These are phyloP conservation scores for Chaunax sp. DNA, from an alignment of 2,797 vertebrate genomes.

Conservation along the genomic window DNA sequence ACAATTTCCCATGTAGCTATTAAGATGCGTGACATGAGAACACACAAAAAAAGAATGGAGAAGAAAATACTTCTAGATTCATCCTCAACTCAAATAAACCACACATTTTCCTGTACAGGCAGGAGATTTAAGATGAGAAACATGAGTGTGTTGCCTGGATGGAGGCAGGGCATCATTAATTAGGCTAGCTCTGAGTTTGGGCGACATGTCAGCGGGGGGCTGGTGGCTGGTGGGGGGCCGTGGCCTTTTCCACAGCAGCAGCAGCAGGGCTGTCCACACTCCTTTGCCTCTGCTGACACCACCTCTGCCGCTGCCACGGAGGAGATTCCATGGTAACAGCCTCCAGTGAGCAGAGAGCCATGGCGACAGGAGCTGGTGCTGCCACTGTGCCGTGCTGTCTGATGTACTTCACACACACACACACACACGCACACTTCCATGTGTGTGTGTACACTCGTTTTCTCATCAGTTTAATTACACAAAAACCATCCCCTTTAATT, in stretches of 20 bases:
- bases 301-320: conserved; percentile 55
- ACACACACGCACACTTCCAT: not conserved
- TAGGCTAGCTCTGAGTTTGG: conserved; percentile 63
- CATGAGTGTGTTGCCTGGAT: conserved; percentile 37
- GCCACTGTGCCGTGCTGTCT: conserved; percentile 72
- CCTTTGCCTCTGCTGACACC: conserved; percentile 70
- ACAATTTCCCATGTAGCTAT: conserved; percentile 77
- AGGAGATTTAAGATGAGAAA: conserved; percentile 23
- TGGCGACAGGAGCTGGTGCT: conserved; percentile 72
- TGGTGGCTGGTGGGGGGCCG: conserved; percentile 62
- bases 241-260: conserved; percentile 74
- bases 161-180: conserved; percentile 62
- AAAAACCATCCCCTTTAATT: conserved; percentile 63
- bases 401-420: conserved; percentile 15
- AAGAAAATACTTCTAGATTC: conserved; percentile 27
- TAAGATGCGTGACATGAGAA: conserved; percentile 57
- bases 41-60: not conserved
- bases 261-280: conserved; percentile 61
- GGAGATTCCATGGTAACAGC: conserved; percentile 69
- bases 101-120: conserved; percentile 22
- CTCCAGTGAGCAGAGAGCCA: conserved; percentile 64
- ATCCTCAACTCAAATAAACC: conserved; percentile 11
- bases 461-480: conserved; percentile 48
- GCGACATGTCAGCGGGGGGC: conserved; percentile 65
- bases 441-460: conserved; percentile 19